Evolutionary conservation across 2,797 vertebrate species (phyloP), one percentile per base, ranked within the genome.

Genomic region (Semotilus atromaculatus): DNA sequence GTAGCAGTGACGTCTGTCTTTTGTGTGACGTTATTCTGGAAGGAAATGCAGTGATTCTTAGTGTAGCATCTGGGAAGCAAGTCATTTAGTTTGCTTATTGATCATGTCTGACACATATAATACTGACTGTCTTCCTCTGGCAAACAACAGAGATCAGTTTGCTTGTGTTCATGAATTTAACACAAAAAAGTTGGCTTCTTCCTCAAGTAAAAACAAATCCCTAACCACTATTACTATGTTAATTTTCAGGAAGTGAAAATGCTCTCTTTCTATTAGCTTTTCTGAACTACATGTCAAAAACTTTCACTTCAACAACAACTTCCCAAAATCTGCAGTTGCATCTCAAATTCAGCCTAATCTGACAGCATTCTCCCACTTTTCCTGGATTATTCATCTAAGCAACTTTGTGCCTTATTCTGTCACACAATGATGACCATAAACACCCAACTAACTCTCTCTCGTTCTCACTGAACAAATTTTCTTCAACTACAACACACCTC

Each of bases 321-420:
- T 55, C 29, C 45, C n/a, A 23, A 43, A 40, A 81, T 38, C 40
- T 3, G 23, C 31, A 74, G 19, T 38, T 74, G n/a, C 1, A 23
- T 38, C 18, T 60, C 21, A 43, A 21, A 77, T 48, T 83, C 26
- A 26, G 10, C 36, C 16, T 53, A 36, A 75, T 58, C 26, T 71
- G 80, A 77, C n/a, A 6, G 66, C 26, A 9, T 60, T 85, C 62
- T 64, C 80, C 72, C 48, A 29, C 3, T 53, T 45, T 8, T 58
- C 77, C 29, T 85, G 70, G 34, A 86, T 88, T 86, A 85, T 86
- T 88, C 62, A 82, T 86, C 60, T 48, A 81, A 82, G 85, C n/a
- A 51, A 14, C 43, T 80, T 75, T 26, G 19, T 58, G 45, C 45
- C 16, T 66, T 48, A 74, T 23, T 86, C 29, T 81, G 77, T 51